Evolutionary conservation across 2,113 vertebrate species (phyloP), one percentile per base, ranked within the genome.

Genomic region (Lynx canadensis): DNA sequence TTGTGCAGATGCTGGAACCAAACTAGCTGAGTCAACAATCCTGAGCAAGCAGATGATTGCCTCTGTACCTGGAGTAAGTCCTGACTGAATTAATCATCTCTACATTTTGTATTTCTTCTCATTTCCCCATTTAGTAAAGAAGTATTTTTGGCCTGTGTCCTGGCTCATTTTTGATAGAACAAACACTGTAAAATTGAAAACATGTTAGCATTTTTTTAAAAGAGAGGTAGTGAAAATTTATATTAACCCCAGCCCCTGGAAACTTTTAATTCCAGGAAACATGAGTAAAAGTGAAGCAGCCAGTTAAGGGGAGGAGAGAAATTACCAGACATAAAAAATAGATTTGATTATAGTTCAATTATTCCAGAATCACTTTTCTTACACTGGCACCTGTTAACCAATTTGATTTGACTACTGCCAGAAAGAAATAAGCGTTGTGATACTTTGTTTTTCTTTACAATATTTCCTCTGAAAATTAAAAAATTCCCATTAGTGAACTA

Each of bases 21-120:
- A 99, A 95, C 98, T 99, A 74, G 99, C 99, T 52, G 99, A 99
- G 98, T 99, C 99, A 81, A 99, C 99, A 91, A 99, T 99, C 98
- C 99, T 99, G 92, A 99, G 99, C 98, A 99, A 99, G 98, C 99
- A 99, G 99, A 99, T 99, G 99, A 99, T 99, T 94, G 98, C 99
- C 12, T 99, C 99, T 21, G 96, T 99, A 95, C 99, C 99, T 60
- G 99, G 99, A 98, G 99, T 99, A 98, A 99, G 99, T 98, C 97
- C 91, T 97, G 81, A 96, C 50, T 2, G 4, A 89, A 12, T 57
- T 36, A 45, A 38, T 60, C n/a, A 19, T 80, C 88, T 57, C 88
- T 57, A 1, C 1, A 4, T 19, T 89, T 90, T 41, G 8, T 8
- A 18, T 89, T 79, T 92, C 14, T 55, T 55, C 73, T 69, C 50